These are phyloP conservation scores for Montipora sp. DNA, from an alignment of 64 coral and sea anemone species.

Conservation along the genomic window DNA sequence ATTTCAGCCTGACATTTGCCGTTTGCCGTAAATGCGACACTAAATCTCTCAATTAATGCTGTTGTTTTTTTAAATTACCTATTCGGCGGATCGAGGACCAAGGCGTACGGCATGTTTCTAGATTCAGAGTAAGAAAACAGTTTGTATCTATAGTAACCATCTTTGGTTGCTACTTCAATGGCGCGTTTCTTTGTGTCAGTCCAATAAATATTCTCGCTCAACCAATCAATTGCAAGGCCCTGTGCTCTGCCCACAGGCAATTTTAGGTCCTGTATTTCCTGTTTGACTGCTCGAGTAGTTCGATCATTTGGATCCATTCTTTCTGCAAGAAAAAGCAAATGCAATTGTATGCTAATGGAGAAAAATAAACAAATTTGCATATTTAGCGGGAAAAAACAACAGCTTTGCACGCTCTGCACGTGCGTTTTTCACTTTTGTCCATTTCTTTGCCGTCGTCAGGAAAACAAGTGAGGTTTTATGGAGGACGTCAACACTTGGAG, in stretches of 20 bases:
- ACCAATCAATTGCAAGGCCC: conserved; percentile 64
- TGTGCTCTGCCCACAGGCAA: conserved; percentile 36
- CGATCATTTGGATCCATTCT: background rate
- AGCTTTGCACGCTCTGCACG: too few relatives aligned
- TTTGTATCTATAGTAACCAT: conserved; percentile 66
- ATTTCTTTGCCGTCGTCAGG: too few relatives aligned
- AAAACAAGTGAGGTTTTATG: too few relatives aligned
- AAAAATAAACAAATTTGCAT: too few relatives aligned
- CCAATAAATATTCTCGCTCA: conserved; percentile 69
- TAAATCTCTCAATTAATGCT: background rate
- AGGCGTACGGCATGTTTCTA: conserved; percentile 36
- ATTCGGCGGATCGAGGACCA: conserved; percentile 40
- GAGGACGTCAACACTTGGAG: too few relatives aligned
- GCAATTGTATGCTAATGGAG: too few relatives aligned
- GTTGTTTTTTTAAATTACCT: conserved; percentile 16
- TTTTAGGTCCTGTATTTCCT: conserved; percentile 57
- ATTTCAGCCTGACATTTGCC: too few relatives aligned
- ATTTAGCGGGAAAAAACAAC: too few relatives aligned
- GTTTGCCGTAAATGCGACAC: too few relatives aligned
- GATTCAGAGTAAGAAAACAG: conserved; percentile 41
- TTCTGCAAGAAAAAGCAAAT: background rate
- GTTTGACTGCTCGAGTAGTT: conserved; percentile 5
- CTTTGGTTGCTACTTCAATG: conserved; percentile 54
- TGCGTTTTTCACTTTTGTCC: too few relatives aligned
- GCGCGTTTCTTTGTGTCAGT: conserved; percentile 50